Base-by-base conservation (phyloP, 2,113 vertebrate genomes). In the Camelus bactrianus region DNA sequence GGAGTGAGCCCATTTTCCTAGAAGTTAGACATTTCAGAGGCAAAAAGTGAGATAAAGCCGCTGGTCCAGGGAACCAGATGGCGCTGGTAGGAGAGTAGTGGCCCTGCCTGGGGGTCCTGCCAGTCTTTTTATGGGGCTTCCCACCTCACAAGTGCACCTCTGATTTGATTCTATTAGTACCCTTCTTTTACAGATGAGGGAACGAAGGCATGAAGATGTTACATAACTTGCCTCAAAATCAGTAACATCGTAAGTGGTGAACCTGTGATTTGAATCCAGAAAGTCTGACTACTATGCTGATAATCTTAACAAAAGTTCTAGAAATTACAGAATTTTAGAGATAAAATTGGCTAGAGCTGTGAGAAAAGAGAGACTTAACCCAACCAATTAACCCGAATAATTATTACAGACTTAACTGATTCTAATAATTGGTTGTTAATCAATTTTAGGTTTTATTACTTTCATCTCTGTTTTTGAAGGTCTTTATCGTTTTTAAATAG, bases 381-480 rank as follows among this genome's bases (percentile, higher is more conserved):
- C 26, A 93, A 46, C 3, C n/a, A 48, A 7, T 67, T 30, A 16
- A 88, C 52, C 4, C 15, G 91, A 83, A 26, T 38, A 87, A 50
- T 28, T 83, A 30, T 54, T 93, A 35, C 8, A 75, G 73, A 89
- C 72, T 48, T 92, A 73, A 69, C 42, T 89, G 32, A 67, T 69
- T 91, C 19, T 72, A 90, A 48, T 5, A n/a, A 91, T 22, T 48
- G 10, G 10, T 42, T 72, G 17, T 52, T 91, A 87, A 82, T 60
- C 65, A 88, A n/a, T 56, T 96, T 93, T 87, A 52, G 10, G 3
- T 50, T 94, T 26, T 81, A 28, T 32, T 52, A 17, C 30, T 85
- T 96, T 93, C 30, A n/a, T 56, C 12, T 26, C 26, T 90, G 81
- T 67, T 38, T 89, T 69, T 96, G 76, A 96, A 95, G 42, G 42